Evolutionary conservation across 2,797 vertebrate species (phyloP).

Genomic region (Gallinago stenura): DNA sequence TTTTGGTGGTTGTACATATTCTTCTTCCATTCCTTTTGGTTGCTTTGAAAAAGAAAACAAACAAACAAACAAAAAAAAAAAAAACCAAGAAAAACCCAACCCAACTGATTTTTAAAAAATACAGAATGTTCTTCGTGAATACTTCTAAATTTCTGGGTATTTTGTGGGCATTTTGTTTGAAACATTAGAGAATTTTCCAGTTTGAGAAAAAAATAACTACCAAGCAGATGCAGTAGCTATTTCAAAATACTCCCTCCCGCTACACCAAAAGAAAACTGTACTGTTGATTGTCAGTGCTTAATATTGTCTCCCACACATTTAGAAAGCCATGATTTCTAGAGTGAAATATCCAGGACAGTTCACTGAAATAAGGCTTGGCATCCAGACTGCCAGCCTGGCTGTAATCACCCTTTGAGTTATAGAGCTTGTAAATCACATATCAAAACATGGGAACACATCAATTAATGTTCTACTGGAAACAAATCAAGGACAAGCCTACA

Average conservation of each 20-base stretch:
- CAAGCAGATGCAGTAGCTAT: constrained; percentile 61
- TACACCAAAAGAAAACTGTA: constrained; percentile 36
- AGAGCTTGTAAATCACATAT: constrained; percentile 63
- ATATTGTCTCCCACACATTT: constrained; percentile 52
- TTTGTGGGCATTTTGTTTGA: neutral
- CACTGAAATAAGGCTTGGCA: constrained; percentile 55
- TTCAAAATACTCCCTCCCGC: constrained; percentile 48
- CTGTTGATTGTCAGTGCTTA: constrained; percentile 56
- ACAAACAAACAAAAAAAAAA: neutral
- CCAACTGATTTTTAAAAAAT: neutral
- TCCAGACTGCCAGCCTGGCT: constrained; percentile 32
- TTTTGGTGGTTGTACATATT: neutral
- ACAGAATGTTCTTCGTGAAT: neutral
- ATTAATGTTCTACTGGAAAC: constrained; percentile 65
- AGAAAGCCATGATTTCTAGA: constrained; percentile 56
- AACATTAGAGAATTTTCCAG: constrained; percentile 11
- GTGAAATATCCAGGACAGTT: constrained; percentile 60
- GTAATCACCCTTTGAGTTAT: constrained; percentile 58
- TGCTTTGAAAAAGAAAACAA: neutral
- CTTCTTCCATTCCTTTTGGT: neutral
- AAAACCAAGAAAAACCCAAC: too few relatives aligned
- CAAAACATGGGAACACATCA: constrained; percentile 62
- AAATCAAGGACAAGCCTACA: constrained; percentile 69
- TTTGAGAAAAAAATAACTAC: constrained; percentile 56
- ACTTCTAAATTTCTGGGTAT: neutral